Percentiles rank a stretch among this genome's conserved stretches.
Conservation (phyloP, 2,888 invertebrate genomes). For the Polydrusus pterygomalis region DNA sequence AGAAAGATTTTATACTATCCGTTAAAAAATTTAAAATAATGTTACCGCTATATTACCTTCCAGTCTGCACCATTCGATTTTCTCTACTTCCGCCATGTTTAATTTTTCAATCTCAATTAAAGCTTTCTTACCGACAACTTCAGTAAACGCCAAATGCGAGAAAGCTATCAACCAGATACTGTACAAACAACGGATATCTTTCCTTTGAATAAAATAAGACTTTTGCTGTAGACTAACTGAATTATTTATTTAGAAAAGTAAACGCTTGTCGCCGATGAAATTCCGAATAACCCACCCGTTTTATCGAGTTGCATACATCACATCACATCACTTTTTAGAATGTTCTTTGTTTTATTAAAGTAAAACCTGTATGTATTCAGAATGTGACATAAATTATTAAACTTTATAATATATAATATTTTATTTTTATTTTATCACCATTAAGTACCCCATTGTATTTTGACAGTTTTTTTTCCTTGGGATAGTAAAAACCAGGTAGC, state of each 20-base stretch:
- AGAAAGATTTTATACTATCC: too few relatives aligned
- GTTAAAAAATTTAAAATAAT: too few relatives aligned
- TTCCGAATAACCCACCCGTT: background rate
- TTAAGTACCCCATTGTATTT: too few relatives aligned
- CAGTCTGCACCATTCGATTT: background rate
- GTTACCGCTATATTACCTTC: too few relatives aligned
- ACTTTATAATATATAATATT: too few relatives aligned
- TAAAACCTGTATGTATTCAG: too few relatives aligned
- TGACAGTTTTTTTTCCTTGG: too few relatives aligned
- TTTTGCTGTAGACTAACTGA: constrained; percentile 28
- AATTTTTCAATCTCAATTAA: constrained; percentile 42
- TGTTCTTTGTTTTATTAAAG: too few relatives aligned
- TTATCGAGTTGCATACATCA: constrained; percentile 1
- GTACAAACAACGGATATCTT: constrained; percentile 35
- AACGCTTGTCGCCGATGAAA: constrained; percentile 26
- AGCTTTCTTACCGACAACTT: constrained; percentile 30
- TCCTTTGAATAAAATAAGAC: constrained; percentile 29
- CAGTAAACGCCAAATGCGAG: constrained; percentile 19
- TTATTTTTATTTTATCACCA: too few relatives aligned
- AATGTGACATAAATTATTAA: too few relatives aligned
- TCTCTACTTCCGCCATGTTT: background rate
- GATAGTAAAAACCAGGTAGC: too few relatives aligned
- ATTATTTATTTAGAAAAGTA: constrained; percentile 28
- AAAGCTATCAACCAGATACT: constrained; percentile 26
- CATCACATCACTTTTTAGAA: background rate